A percentile compares a stretch with the other conserved stretches of the same genome.
These are phyloP conservation scores for Morus bassanus DNA, from an alignment of 2,797 vertebrate species.

Conservation along the genomic window DNA sequence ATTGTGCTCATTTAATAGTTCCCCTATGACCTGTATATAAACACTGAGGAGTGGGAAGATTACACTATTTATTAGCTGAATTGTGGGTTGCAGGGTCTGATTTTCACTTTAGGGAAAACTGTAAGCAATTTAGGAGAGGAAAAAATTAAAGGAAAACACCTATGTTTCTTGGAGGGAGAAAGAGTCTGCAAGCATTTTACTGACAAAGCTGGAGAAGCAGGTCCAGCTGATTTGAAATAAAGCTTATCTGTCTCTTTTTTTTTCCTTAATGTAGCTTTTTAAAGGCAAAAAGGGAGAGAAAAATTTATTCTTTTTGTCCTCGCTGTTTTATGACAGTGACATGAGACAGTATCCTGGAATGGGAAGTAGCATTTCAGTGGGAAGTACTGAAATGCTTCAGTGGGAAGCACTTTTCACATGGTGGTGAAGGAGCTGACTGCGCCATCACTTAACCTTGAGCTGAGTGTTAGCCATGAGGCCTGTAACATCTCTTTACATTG, in stretches of 20 bases:
- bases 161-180: background rate
- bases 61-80: background rate
- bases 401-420: background rate
- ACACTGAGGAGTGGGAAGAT: background rate
- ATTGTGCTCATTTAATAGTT: background rate
- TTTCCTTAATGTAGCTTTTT: background rate
- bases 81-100: background rate
- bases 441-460: background rate
- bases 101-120: slow-evolving; percentile 14
- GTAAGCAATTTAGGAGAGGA: background rate
- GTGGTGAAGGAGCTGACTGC: background rate
- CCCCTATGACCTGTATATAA: background rate
- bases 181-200: background rate
- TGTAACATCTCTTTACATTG: background rate
- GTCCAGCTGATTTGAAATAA: background rate
- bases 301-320: background rate
- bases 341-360: background rate
- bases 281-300: background rate
- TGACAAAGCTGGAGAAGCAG: background rate
- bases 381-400: background rate
- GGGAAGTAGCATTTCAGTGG: background rate
- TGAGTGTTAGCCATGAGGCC: background rate
- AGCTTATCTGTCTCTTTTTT: background rate
- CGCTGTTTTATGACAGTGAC: background rate
- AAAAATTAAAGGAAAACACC: background rate